Conservation (phyloP, 2,797 vertebrate species). For the Corythornis leucogaster region DNA sequence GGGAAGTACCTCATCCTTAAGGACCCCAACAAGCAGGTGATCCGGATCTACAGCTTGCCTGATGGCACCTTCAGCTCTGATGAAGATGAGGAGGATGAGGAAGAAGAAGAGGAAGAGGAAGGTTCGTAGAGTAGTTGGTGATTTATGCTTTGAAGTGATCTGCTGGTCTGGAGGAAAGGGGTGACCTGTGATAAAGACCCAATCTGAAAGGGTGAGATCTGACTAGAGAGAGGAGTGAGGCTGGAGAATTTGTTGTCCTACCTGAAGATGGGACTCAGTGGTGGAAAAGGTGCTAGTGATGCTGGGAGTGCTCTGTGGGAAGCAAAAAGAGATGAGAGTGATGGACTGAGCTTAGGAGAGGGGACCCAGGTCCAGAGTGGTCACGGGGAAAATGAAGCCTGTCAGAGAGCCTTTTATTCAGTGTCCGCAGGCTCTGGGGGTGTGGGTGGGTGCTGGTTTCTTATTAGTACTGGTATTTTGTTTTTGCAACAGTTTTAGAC, state of each 20-base stretch:
- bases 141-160: background rate
- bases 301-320: background rate
- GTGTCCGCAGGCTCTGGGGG: rapidly evolving
- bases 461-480: background rate
- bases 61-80: constrained; percentile 98
- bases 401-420: background rate
- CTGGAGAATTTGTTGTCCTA: rapidly evolving
- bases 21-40: constrained; percentile 99
- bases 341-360: background rate
- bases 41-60: constrained; percentile 95
- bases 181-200: background rate
- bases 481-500: background rate
- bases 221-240: rapidly evolving
- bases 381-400: rapidly evolving
- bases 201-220: background rate
- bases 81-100: constrained; percentile 95
- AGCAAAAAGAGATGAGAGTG: background rate
- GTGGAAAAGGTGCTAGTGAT: background rate
- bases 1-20: constrained; percentile 99
- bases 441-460: background rate
- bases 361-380: background rate
- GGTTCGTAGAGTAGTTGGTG: constrained; percentile 35
- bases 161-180: background rate
- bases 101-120: constrained; percentile 95
- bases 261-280: rapidly evolving